Base-by-base conservation (phyloP, 2,797 vertebrate genomes). In the Hippocampus kuda region DNA sequence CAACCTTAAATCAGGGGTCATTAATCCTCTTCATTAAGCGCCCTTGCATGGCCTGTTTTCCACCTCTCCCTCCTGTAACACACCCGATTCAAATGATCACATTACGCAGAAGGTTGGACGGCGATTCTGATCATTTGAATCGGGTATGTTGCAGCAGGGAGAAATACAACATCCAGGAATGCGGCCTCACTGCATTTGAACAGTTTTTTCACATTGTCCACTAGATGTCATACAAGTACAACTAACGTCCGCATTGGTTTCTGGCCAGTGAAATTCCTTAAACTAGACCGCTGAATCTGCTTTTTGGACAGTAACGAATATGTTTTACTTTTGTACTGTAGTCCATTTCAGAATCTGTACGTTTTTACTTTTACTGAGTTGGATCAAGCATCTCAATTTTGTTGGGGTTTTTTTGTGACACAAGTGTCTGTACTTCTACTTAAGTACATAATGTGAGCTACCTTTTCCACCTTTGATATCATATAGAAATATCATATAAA, bases 141-240 rank as follows among this genome's bases (percentile, higher is more conserved):
- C 34, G 34, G 1, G 34, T 38, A 7, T 38, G 6, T 38, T 38
- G 34, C 34, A 38, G 34, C 34, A 38, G 34, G 34, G 34, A 38
- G 34, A 38, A 6, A 38, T 38, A 38, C 1, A 38, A 38, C 34
- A 38, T 8, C 34, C 34, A 38, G 34, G 34, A 38, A 38, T 38
- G 34, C 7, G 34, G 34, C 34, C 34, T 38, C 34, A 38, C 34
- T 38, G 34, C 6, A 38, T 8, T 7, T 27, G 15, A 27, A 26
- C 56, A 59, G 13, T 59, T 59, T 15, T 13, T 59, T 27, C 65
- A 56, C 41, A 26, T 27, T 59, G 24, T 0, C 83, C 87, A 81
- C 83, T 80, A 86, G 86, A 71, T 87, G 87, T 80, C 86, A 79
- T 68, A n/a, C 70, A 77, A 48, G 3, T 26, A 67, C 78, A 51